phyloP scores from a whole-genome alignment of 2,888 invertebrate species.

The Trimorus sp. region DNA sequence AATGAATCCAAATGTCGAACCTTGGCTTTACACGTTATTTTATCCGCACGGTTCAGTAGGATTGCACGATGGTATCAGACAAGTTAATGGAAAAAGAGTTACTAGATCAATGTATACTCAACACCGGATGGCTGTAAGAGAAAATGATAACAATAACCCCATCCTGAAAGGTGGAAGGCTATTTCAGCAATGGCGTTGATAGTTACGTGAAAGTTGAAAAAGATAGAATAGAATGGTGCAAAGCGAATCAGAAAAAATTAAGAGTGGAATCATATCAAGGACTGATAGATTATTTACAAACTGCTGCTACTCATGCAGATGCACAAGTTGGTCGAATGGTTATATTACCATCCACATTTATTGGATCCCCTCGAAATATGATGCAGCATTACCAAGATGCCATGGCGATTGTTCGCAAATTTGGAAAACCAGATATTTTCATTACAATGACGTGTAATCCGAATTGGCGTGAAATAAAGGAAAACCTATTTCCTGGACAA shows the following conservation, averaged over 20 bases:
- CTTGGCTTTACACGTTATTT: slow-evolving; percentile 47
- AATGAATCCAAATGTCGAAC: slow-evolving; percentile 39
- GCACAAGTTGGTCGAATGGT: too few species aligned
- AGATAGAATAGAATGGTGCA: slow-evolving; percentile 50
- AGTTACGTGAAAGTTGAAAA: slow-evolving; percentile 51
- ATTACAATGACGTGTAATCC: too few species aligned
- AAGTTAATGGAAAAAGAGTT: slow-evolving; percentile 1
- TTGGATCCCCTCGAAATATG: too few species aligned
- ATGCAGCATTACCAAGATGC: too few species aligned
- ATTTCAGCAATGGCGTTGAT: slow-evolving; percentile 38
- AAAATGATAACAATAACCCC: slow-evolving; percentile 22
- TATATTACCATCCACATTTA: too few species aligned
- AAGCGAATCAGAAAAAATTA: background rate
- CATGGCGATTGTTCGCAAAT: too few species aligned
- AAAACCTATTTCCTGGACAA: too few species aligned
- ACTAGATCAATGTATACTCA: background rate
- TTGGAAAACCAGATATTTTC: too few species aligned
- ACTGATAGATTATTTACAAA: too few species aligned
- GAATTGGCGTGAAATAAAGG: too few species aligned
- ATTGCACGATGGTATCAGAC: slow-evolving; percentile 14
- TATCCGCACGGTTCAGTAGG: slow-evolving; percentile 28
- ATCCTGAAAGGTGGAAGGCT: slow-evolving; percentile 17
- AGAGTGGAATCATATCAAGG: too few species aligned
- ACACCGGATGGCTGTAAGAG: slow-evolving; percentile 2
- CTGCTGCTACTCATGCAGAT: too few species aligned